Percentiles rank a stretch among this genome's conserved stretches.
Conservation (phyloP, 2,113 vertebrate species). For the Gymnocephalus cernua region DNA sequence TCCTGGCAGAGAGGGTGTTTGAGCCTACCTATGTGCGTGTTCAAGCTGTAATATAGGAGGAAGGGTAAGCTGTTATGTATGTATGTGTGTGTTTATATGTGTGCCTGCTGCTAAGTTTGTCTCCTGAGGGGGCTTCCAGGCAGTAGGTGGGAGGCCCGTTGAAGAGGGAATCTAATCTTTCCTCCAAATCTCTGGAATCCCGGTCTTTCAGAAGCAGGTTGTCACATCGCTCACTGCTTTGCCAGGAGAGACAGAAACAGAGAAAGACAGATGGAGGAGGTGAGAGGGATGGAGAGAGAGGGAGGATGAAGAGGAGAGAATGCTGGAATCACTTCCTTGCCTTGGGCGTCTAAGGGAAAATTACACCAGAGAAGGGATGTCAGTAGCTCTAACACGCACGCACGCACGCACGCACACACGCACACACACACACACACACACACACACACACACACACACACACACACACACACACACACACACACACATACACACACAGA, state of each 20-base stretch:
- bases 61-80: constrained; percentile 22
- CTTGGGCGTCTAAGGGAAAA: constrained; percentile 64
- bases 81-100: neutral
- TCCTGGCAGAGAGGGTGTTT: constrained; percentile 28
- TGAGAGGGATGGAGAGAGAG: constrained; percentile 29
- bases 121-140: constrained; percentile 50
- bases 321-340: constrained; percentile 53
- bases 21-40: constrained; percentile 44
- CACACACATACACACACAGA: neutral
- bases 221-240: constrained; percentile 59
- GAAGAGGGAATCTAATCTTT: constrained; percentile 51
- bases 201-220: constrained; percentile 60
- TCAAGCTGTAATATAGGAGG: constrained; percentile 28
- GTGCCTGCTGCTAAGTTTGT: constrained; percentile 39
- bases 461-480: neutral
- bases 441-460: constrained; percentile 5
- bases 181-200: constrained; percentile 66
- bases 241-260: constrained; percentile 46
- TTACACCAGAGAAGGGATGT: constrained; percentile 60
- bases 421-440: constrained; percentile 10
- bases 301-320: constrained; percentile 22
- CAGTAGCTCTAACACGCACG: constrained; percentile 31
- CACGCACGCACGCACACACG: neutral
- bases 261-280: constrained; percentile 51
- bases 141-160: constrained; percentile 13